Evolutionary conservation across 2,888 invertebrate species (phyloP), one percentile per base, ranked within the genome.

Genomic region (Erannis defoliaria): DNA sequence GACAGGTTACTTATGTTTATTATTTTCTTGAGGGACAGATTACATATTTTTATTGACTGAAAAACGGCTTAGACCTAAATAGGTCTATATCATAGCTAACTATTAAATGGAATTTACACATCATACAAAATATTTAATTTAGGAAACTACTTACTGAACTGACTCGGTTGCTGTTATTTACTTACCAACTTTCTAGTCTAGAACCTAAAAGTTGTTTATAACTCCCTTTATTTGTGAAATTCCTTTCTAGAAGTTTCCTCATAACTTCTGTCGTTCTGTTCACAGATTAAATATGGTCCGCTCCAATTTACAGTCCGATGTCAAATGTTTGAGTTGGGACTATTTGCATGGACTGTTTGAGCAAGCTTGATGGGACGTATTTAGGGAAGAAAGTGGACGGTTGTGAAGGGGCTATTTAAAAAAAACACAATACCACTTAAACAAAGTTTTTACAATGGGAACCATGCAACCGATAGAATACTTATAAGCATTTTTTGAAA

Each of bases 241-340:
- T 40, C 18, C 26, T 49, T 21, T 14, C 8, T 23, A 9, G 26
- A 29, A 40, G 49, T 18, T 5, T 29, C 21, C 19, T 31, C 31
- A 9, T 21, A 21, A 49, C 35, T 49, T 35, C 31, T 46, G 19
- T 19, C 29, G 35, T 35, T 21, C 3, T 49, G 46, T 18, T 26
- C 14, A 16, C 29, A 46, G 31, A 33, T 50, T 50, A 50, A 38
- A 50, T 38, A 50, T 3, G 38, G 38, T 8, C 26, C 45, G 51
- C 46, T 51, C 51, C 46, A 49, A 37, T 61, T 37, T n/a, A 19
- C 45, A 55, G 45, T 55, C 55, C 26, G 45, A 45, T 55, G 55
- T 51, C 50, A 50, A 60, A 60, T 61, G 61, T 61, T 61, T 61
- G 55, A 55, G 50, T 61, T 55, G 31, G 21, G 53, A 14, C 29